Conservation (phyloP, 2,888 invertebrate genomes). For the Amitus sp. region DNA sequence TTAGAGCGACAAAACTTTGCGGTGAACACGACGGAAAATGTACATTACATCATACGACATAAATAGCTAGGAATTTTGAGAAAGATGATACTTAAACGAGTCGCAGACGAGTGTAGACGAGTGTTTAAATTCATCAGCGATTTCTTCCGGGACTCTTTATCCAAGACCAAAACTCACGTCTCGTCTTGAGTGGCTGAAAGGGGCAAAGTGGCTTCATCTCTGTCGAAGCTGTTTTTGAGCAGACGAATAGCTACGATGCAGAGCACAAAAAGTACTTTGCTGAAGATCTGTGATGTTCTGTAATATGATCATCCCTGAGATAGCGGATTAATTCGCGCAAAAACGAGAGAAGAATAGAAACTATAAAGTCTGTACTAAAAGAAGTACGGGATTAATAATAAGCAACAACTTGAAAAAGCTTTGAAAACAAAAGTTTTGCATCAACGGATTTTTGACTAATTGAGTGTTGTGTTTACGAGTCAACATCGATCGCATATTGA, state of each 20-base stretch:
- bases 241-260: too few species aligned
- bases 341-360: constrained; percentile 8
- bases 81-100: background rate
- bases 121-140: constrained; percentile 8
- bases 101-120: background rate
- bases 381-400: too few species aligned
- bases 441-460: background rate
- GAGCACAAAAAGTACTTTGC: too few species aligned
- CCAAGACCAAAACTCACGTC: constrained; percentile 17
- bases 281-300: constrained; percentile 15
- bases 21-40: too few species aligned
- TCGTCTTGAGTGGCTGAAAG: constrained; percentile 14
- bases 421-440: background rate
- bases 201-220: constrained; percentile 27
- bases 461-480: background rate
- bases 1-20: too few species aligned
- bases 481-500: background rate
- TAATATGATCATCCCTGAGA: constrained; percentile 41
- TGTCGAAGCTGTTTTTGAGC: constrained; percentile 22
- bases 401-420: too few species aligned
- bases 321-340: constrained; percentile 17
- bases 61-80: too few species aligned
- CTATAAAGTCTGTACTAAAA: background rate
- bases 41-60: too few species aligned
- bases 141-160: constrained; percentile 13